Evolutionary conservation across 2,113 vertebrate species (phyloP).

Genomic region (Rhineura floridana): DNA sequence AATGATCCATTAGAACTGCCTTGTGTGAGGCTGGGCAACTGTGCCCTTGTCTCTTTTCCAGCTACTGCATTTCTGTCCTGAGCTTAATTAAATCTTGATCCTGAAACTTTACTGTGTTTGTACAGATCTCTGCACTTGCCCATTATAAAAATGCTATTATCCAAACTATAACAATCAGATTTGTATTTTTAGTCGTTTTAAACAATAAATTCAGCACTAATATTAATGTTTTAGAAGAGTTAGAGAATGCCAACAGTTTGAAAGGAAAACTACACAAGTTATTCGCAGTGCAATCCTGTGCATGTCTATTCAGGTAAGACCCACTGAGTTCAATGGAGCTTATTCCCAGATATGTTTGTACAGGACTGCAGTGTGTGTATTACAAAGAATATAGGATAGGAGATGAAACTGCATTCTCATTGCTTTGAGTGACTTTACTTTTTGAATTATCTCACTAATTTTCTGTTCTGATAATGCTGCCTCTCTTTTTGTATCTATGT

Average conservation of each 20-base stretch:
- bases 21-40: rapidly evolving
- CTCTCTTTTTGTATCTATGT: conserved; percentile 6
- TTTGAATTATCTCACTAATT: background rate
- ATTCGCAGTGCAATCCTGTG: conserved; percentile 25
- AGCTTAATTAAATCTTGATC: conserved; percentile 29
- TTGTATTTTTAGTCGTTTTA: background rate
- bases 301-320: conserved; percentile 47
- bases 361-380: conserved; percentile 48
- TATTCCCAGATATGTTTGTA: background rate
- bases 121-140: conserved; percentile 39
- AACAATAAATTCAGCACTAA: background rate
- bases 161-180: conserved; percentile 58
- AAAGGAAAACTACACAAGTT: background rate
- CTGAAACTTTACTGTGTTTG: background rate
- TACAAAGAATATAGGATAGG: conserved; percentile 42
- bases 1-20: background rate
- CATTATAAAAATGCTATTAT: conserved; percentile 51
- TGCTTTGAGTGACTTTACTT: conserved; percentile 25
- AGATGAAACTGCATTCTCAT: conserved; percentile 33
- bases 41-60: rapidly evolving
- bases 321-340: background rate
- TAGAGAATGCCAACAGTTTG: background rate
- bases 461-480: conserved; percentile 20
- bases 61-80: conserved; percentile 6
- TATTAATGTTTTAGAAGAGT: background rate